These are phyloP conservation scores for Esox niger DNA, from an alignment of 2,113 vertebrate genomes.

Conservation along the genomic window DNA sequence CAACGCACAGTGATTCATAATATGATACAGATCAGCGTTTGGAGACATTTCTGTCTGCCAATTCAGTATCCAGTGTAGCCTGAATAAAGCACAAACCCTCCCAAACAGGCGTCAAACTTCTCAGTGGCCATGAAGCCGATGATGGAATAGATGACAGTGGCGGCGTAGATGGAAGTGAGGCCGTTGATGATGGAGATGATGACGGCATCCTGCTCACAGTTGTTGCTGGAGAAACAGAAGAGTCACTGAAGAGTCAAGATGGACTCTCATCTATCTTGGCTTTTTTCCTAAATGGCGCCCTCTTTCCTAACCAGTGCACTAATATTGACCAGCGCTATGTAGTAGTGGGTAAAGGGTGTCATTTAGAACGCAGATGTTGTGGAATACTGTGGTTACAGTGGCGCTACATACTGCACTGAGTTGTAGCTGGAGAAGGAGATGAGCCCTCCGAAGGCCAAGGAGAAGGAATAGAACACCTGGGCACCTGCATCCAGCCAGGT, in stretches of 20 bases:
- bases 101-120: conserved; percentile 82
- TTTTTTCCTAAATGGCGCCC: too few relatives aligned
- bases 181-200: conserved; percentile 92
- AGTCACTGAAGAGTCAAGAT: background rate
- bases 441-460: conserved; percentile 91
- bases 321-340: background rate
- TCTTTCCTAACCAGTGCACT: too few relatives aligned
- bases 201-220: conserved; percentile 89
- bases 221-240: conserved; percentile 75
- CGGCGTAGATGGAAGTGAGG: conserved; percentile 88
- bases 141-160: conserved; percentile 93
- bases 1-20: too few relatives aligned
- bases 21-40: too few relatives aligned
- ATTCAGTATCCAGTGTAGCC: too few relatives aligned
- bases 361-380: background rate
- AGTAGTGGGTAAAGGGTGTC: background rate
- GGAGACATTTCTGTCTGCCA: too few relatives aligned
- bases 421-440: conserved; percentile 99
- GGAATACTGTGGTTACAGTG: conserved; percentile 42
- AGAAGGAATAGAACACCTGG: conserved; percentile 96
- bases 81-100: conserved; percentile 55
- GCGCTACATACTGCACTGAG: conserved; percentile 93
- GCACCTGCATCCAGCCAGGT: conserved; percentile 95
- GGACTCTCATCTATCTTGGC: too few relatives aligned
- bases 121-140: conserved; percentile 93